Evolutionary conservation across 92 coral and sea anemone species (phyloP).

Genomic region (Epizoanthus ramosus): DNA sequence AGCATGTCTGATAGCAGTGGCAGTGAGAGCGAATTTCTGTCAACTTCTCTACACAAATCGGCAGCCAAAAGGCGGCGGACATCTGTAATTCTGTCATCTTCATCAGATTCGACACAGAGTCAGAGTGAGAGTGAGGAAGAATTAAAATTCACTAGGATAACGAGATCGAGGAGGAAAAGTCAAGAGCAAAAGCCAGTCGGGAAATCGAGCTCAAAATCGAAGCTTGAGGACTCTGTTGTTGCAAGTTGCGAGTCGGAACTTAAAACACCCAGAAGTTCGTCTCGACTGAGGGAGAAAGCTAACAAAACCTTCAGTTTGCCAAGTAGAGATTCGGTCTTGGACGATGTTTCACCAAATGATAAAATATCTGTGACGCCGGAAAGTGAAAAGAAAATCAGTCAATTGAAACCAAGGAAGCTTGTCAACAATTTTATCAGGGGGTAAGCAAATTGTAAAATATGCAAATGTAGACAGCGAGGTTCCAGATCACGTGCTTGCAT

Average conservation of each 20-base stretch:
- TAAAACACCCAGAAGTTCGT: constrained; percentile 79
- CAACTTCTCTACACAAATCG: neutral
- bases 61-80: neutral
- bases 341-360: constrained; percentile 51
- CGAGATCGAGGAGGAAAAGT: neutral
- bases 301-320: constrained; percentile 64
- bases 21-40: neutral
- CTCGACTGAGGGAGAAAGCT: constrained; percentile 62
- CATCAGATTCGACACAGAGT: neutral
- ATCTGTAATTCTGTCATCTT: neutral
- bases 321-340: constrained; percentile 65
- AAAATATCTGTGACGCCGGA: neutral
- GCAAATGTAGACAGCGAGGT: too few relatives aligned
- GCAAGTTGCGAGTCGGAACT: neutral
- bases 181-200: neutral
- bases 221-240: neutral
- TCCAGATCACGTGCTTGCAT: too few relatives aligned
- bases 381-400: constrained; percentile 30
- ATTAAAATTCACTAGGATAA: neutral
- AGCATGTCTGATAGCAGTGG: neutral
- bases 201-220: neutral
- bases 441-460: constrained; percentile 53
- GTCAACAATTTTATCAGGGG: constrained; percentile 87
- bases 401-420: constrained; percentile 65
- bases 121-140: neutral